Evolutionary conservation across 1,140 invertebrate genomes (phyloP).

Genomic region (Drosophila sturtevanti): DNA sequence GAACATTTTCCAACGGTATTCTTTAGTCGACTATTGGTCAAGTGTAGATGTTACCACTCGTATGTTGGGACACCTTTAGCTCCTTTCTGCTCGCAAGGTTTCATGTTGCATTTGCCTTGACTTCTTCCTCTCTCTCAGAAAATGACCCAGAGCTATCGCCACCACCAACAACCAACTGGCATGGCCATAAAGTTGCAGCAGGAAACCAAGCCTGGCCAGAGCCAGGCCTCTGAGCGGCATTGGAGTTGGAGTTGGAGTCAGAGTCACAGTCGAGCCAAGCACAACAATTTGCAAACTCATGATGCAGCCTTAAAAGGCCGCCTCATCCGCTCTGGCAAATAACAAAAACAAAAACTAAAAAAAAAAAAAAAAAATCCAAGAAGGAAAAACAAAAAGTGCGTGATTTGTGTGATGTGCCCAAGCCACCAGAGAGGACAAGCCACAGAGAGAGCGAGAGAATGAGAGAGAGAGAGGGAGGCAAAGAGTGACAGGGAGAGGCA

Average conservation of each 20-base stretch:
- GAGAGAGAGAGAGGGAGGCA: conserved; percentile 14
- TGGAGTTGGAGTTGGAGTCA: conserved; percentile 20
- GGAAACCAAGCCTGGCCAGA: conserved; percentile 56
- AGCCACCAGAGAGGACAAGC: conserved; percentile 52
- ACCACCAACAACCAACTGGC: conserved; percentile 34
- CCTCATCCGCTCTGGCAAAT: conserved; percentile 72
- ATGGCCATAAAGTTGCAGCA: conserved; percentile 74
- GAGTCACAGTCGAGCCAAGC: conserved; percentile 8
- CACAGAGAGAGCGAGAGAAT: neutral
- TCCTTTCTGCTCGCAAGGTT: conserved; percentile 67
- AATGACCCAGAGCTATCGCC: conserved; percentile 78
- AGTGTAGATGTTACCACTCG: neutral
- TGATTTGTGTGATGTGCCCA: conserved; percentile 77
- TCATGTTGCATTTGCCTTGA: conserved; percentile 78
- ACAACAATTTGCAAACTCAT: conserved; percentile 80
- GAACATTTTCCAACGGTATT: too few relatives aligned
- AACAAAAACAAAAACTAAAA: conserved; percentile 20
- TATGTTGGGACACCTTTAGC: conserved; percentile 45
- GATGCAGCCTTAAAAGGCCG: conserved; percentile 79
- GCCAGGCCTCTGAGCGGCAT: conserved; percentile 16
- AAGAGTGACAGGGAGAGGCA: conserved; percentile 10
- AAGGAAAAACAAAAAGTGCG: conserved; percentile 58
- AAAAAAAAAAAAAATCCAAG: conserved; percentile 36
- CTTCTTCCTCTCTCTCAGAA: conserved; percentile 66
- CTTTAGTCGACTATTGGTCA: neutral